Base-by-base conservation (phyloP, 2,797 vertebrate species). In the Rhinichthys osculus region DNA sequence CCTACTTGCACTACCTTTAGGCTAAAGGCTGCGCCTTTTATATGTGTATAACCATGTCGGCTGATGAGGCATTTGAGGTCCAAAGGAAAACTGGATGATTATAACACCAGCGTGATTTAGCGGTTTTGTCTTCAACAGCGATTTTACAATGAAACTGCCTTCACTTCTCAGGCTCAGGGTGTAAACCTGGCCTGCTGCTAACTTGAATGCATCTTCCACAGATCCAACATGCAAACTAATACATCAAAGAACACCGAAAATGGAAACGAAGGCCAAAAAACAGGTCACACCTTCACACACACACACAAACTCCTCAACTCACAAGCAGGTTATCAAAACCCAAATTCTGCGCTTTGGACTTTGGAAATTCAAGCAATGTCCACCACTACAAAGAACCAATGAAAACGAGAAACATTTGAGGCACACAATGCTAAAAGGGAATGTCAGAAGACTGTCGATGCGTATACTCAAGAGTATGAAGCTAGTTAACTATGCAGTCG, bases 301-400 rank as follows among this genome's bases (percentile, higher is more conserved):
- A 86, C 81, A 86, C 84, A 44, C 47, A 81, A 38, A 74, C 87
- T 87, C 44, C 73, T 85, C 88, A 80, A 77, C 82, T 90, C 70
- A 89, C 84, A 82, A 83, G 82, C 86, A 69, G 54, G 50, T 69
- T 71, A 72, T 57, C 69, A 83, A 89, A 82, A 81, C 82, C 89
- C 66, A 92, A 92, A 92, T 91, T 91, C 90, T 91, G 91, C 89
- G 91, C 91, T 91, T 87, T 89, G 87, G 91, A 94, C 93, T 93
- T 93, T 89, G 93, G 93, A 93, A 95, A 94, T 95, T 95, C 93
- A 94, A 95, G 92, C 92, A 94, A 94, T 92, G 92, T 94, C 89
- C 93, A 95, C 92, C 92, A 93, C 91, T 92, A 95, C 93, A 87
- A 92, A 93, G 91, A 78, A 93, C 89, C 87, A 87, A 89, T 87